Percentiles rank a stretch among this genome's conserved stretches.
Evolutionary conservation across 2,797 vertebrate species (phyloP).

Genomic region (Phrynocephalus vlangalii): DNA sequence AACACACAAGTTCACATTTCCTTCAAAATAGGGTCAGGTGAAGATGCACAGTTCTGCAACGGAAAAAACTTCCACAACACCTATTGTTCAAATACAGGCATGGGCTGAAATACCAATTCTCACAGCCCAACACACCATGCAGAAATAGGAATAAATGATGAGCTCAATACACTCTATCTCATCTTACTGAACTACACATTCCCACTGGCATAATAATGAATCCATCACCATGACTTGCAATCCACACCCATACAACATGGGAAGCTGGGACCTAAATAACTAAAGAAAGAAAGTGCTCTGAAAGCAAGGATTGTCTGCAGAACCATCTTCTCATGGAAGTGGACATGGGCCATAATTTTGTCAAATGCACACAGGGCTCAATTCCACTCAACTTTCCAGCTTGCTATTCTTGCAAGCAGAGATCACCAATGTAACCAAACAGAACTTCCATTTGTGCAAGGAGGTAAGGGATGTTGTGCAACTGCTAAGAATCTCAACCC

Average conservation of each 20-base stretch:
- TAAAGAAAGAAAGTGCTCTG: not conserved
- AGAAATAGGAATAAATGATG: not conserved
- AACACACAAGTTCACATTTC: not conserved
- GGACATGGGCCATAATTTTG: too few relatives aligned
- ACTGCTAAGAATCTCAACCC: too few relatives aligned
- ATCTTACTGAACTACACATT: too few relatives aligned
- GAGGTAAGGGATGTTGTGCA: too few relatives aligned
- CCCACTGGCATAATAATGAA: too few relatives aligned
- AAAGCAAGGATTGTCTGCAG: not conserved
- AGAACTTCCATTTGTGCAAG: too few relatives aligned
- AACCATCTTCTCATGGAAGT: not conserved
- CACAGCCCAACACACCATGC: not conserved
- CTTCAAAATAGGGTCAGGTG: not conserved
- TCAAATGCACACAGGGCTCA: too few relatives aligned
- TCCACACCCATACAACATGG: not conserved
- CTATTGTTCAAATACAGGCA: not conserved
- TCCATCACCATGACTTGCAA: not conserved
- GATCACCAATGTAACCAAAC: too few relatives aligned
- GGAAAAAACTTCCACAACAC: not conserved
- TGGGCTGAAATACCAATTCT: not conserved
- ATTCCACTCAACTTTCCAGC: too few relatives aligned
- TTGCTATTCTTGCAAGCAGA: too few relatives aligned
- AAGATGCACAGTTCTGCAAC: not conserved
- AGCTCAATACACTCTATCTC: not conserved
- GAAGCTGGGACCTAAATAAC: not conserved